Evolutionary conservation across 2,113 vertebrate species (phyloP).

Genomic region (Larimichthys polyactis): DNA sequence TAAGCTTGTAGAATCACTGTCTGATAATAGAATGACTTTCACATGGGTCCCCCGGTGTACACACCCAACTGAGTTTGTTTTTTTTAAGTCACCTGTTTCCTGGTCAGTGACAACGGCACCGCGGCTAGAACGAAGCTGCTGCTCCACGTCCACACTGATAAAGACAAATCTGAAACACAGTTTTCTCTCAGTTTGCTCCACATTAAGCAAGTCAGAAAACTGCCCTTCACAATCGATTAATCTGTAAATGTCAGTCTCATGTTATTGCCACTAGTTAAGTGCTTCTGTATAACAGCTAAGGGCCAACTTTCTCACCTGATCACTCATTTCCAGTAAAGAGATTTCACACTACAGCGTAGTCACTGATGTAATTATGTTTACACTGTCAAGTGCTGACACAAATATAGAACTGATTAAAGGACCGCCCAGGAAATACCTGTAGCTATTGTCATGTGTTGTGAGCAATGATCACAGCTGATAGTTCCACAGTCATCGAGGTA

Average conservation of each 20-base stretch:
- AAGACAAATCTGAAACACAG: background rate
- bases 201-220: background rate
- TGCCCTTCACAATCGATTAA: background rate
- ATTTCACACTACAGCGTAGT: background rate
- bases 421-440: constrained; percentile 12
- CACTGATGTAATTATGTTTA: constrained; percentile 10
- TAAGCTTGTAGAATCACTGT: background rate
- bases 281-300: background rate
- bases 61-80: constrained; percentile 31
- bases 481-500: no score
- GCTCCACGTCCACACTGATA: background rate
- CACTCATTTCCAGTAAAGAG: background rate
- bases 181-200: background rate
- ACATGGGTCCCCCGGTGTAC: constrained; percentile 9
- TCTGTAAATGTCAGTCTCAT: background rate
- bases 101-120: background rate
- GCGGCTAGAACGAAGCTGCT: constrained; percentile 1
- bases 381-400: background rate
- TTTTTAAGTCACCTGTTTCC: constrained; percentile 19
- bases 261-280: background rate
- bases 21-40: constrained; percentile 32
- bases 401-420: constrained; percentile 7
- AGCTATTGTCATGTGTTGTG: background rate
- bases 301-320: constrained; percentile 36
- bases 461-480: background rate